Conservation (phyloP, 2,888 invertebrate genomes). For the Eilema sororculum region DNA sequence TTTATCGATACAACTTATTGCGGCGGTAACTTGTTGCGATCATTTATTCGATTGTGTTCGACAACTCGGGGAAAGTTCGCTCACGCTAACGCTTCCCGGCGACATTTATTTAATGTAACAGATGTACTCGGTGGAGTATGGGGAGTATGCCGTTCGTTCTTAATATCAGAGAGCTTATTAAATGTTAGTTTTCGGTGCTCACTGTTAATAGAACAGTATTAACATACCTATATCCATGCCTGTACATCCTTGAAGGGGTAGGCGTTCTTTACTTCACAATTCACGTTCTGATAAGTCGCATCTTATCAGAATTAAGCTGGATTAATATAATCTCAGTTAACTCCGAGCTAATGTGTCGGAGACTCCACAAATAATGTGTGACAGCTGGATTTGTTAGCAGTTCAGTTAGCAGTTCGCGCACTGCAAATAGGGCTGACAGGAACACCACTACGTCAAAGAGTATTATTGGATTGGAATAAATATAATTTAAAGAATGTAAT, state of each 20-base stretch:
- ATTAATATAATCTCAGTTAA: conserved; percentile 32
- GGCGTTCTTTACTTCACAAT: neutral
- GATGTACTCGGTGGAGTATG: neutral
- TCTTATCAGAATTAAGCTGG: conserved; percentile 23
- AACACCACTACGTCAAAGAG: neutral
- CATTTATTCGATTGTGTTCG: conserved; percentile 25
- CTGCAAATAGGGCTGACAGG: neutral
- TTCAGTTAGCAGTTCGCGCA: neutral
- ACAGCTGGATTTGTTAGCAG: conserved; percentile 13
- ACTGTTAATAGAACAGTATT: neutral
- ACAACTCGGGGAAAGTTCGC: conserved; percentile 19
- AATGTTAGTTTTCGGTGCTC: neutral
- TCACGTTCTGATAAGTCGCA: conserved; percentile 7
- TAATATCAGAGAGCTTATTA: neutral
- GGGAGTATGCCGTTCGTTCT: neutral
- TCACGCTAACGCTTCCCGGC: conserved; percentile 1
- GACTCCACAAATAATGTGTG: conserved; percentile 3
- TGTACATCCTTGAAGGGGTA: neutral
- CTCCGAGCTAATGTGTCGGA: conserved; percentile 13
- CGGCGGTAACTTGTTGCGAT: conserved; percentile 35
- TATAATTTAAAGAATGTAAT: neutral
- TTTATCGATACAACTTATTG: conserved; percentile 49
- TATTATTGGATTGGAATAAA: too few relatives aligned
- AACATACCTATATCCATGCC: neutral
- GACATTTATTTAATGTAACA: conserved; percentile 14